Evolutionary conservation across 2,888 invertebrate species (phyloP).

Genomic region (Hypolimnas misippus): DNA sequence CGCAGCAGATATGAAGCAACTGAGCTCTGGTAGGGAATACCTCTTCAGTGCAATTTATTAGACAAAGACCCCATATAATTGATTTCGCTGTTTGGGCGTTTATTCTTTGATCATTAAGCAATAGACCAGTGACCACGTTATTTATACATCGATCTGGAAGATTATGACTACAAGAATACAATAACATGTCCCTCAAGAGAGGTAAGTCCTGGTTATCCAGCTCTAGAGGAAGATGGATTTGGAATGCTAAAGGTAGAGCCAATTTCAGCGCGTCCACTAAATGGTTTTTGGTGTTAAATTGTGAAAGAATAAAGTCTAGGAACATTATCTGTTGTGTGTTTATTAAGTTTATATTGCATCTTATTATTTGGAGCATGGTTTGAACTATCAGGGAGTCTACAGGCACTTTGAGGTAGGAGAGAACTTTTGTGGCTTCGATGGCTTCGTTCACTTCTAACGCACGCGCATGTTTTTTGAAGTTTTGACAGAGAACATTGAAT

Average conservation of each 20-base stretch:
- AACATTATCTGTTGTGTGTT: slow-evolving; percentile 85
- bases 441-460: slow-evolving; percentile 79
- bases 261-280: slow-evolving; percentile 86
- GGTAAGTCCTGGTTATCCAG: slow-evolving; percentile 81
- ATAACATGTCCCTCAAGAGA: slow-evolving; percentile 80
- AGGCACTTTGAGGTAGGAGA: slow-evolving; percentile 84
- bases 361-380: slow-evolving; percentile 85
- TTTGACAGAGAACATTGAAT: slow-evolving; percentile 84
- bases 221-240: slow-evolving; percentile 84
- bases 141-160: slow-evolving; percentile 80
- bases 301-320: slow-evolving; percentile 83
- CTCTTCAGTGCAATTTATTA: slow-evolving; percentile 70
- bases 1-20: slow-evolving; percentile 79
- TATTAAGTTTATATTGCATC: slow-evolving; percentile 85
- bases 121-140: slow-evolving; percentile 78
- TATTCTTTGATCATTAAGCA: slow-evolving; percentile 70
- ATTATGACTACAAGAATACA: slow-evolving; percentile 77
- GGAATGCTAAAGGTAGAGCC: slow-evolving; percentile 87
- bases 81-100: slow-evolving; percentile 76
- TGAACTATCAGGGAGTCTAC: slow-evolving; percentile 84
- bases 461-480: slow-evolving; percentile 81
- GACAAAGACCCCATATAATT: slow-evolving; percentile 83
- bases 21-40: slow-evolving; percentile 70
- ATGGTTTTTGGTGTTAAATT: slow-evolving; percentile 78
- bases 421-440: slow-evolving; percentile 84